These are phyloP conservation scores for Crypturellus undulatus DNA, from an alignment of 2,113 vertebrate species.

Conservation along the genomic window DNA sequence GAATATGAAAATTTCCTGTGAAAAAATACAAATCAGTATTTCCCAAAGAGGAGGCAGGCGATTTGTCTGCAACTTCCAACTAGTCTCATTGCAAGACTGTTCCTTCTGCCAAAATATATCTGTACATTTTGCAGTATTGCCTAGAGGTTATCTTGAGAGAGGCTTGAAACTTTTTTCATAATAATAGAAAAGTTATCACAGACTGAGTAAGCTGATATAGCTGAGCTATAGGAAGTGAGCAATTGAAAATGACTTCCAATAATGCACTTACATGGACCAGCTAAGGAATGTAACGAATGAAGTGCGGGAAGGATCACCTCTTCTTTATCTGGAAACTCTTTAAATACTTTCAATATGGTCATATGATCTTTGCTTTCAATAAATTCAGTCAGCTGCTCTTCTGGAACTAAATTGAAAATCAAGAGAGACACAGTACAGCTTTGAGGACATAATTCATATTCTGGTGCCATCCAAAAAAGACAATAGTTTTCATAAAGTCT, in stretches of 20 bases:
- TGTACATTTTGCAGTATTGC: background rate
- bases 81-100: background rate
- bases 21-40: background rate
- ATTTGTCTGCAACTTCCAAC: background rate
- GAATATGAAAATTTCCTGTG: background rate
- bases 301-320: conserved; percentile 85
- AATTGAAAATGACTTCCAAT: conserved; percentile 11
- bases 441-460: background rate
- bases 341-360: conserved; percentile 83
- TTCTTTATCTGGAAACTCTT: conserved; percentile 82
- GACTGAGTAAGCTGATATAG: background rate
- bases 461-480: background rate
- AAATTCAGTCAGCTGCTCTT: conserved; percentile 91
- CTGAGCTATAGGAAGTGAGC: background rate
- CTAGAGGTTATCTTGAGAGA: background rate
- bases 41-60: background rate
- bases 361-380: conserved; percentile 92
- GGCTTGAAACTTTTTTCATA: background rate
- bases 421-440: background rate
- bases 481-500: background rate
- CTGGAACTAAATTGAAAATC: conserved; percentile 82
- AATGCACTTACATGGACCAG: conserved; percentile 84
- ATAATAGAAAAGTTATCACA: background rate
- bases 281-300: conserved; percentile 86
- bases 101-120: background rate